Percentiles rank a stretch among this genome's conserved stretches.
These are phyloP conservation scores for Seira sanloemensis DNA, from an alignment of 2,888 invertebrate species.

Conservation along the genomic window DNA sequence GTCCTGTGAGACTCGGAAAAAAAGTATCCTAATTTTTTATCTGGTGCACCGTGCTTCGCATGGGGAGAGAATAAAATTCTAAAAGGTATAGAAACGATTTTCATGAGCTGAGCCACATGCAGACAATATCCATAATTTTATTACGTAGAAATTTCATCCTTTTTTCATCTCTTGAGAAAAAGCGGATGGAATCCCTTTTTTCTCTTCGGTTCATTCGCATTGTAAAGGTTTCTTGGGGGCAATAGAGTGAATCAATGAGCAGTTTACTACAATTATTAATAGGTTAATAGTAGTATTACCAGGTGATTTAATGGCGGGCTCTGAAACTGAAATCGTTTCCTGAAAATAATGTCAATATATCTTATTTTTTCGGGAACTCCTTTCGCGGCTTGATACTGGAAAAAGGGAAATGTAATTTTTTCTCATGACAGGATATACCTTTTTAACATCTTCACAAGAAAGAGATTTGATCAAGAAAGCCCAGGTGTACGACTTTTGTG, in stretches of 20 bases:
- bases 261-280: slow-evolving; percentile 4
- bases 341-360: neutral
- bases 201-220: neutral
- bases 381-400: neutral
- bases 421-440: neutral
- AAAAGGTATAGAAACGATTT: neutral
- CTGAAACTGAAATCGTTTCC: neutral
- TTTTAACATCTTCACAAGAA: slow-evolving; percentile 4
- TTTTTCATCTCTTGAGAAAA: neutral
- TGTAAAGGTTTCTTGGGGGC: neutral
- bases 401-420: neutral
- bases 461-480: neutral
- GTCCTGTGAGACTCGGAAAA: neutral
- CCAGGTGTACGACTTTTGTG: neutral
- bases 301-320: neutral
- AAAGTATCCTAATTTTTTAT: neutral
- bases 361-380: neutral
- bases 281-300: slow-evolving; percentile 1
- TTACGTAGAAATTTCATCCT: neutral
- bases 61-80: neutral
- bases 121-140: slow-evolving; percentile 4
- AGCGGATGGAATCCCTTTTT: neutral
- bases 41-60: neutral
- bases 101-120: neutral
- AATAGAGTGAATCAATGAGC: neutral